Base-by-base conservation (phyloP, 2,797 vertebrate species). In the Clarias platycephalus region DNA sequence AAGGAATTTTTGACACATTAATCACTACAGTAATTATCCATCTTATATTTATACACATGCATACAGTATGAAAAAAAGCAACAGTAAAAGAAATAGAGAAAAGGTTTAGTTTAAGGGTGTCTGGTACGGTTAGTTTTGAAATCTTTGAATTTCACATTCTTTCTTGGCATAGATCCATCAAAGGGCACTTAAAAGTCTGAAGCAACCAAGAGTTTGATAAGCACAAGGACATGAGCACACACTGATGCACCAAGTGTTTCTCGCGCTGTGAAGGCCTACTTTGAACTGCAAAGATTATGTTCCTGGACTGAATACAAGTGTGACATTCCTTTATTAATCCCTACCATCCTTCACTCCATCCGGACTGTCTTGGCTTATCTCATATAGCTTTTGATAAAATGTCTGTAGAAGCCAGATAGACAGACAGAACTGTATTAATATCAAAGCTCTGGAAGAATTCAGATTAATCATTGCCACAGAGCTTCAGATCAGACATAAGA, bases 261-360 rank as follows among this genome's bases (percentile, higher is more conserved):
- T 83, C 55, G 13, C 18, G 57, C 44, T 34, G 12, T 24, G 26
- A 77, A 78, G 4, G 4, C 34, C 34, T 44, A 18, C 28, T 58
- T 81, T 58, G n/a, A 72, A 55, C 62, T 58, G 57, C 10, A 76
- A 34, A 66, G 60, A 70, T 79, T 37, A 37, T 75, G 49, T 85
- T 66, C 22, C 53, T 74, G 71, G 71, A 76, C 53, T 18, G 40
- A 66, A 66, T 74, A 9, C 78, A 75, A 58, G 60, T 81, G 13
- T 76, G 62, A 49, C 84, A 60, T 81, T 81, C 34, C 18, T 81
- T 68, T 81, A 66, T 64, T 70, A 74, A 74, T 81, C 78, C 70
- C 70, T 44, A 55, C 37, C 60, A 74, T 81, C 60, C 68, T n/a
- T 74, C 24, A n/a, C 60, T 40, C 68, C 68, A 80, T 53, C 58